Evolutionary conservation across 2,113 vertebrate species (phyloP).

Genomic region (Plotosus lineatus): DNA sequence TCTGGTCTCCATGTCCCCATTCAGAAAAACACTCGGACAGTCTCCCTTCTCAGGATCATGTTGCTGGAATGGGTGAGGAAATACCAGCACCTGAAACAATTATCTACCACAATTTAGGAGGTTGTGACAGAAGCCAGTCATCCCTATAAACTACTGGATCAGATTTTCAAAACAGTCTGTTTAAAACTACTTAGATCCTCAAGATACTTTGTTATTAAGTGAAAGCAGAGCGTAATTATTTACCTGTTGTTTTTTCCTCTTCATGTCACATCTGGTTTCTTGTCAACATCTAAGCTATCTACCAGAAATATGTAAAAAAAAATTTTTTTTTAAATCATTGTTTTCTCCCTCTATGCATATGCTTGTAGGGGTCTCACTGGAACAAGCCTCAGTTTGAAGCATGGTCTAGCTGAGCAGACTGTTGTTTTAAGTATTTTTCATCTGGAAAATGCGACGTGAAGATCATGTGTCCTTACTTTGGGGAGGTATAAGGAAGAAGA

Average conservation of each 20-base stretch:
- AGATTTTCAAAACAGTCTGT: conserved; percentile 60
- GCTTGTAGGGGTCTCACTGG: background rate
- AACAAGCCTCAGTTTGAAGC: conserved; percentile 26
- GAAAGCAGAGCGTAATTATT: background rate
- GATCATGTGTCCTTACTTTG: conserved; percentile 23
- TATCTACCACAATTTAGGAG: conserved; percentile 60
- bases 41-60: conserved; percentile 51
- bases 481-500: conserved; percentile 1
- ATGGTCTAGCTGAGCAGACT: conserved; percentile 31
- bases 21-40: conserved; percentile 50
- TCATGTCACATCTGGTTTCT: background rate
- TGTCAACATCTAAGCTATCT: background rate
- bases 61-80: conserved; percentile 64
- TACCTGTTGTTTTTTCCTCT: background rate
- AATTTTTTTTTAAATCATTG: conserved; percentile 24
- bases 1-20: conserved; percentile 63
- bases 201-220: background rate
- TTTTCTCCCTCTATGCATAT: background rate
- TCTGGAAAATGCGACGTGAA: conserved; percentile 41
- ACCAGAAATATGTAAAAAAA: conserved; percentile 16
- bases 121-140: conserved; percentile 31
- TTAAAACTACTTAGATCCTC: background rate
- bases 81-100: conserved; percentile 60
- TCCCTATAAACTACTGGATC: conserved; percentile 53
- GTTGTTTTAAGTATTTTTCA: conserved; percentile 19